Evolutionary conservation across 1,140 invertebrate genomes (phyloP).

Genomic region (Orchestia grillus): DNA sequence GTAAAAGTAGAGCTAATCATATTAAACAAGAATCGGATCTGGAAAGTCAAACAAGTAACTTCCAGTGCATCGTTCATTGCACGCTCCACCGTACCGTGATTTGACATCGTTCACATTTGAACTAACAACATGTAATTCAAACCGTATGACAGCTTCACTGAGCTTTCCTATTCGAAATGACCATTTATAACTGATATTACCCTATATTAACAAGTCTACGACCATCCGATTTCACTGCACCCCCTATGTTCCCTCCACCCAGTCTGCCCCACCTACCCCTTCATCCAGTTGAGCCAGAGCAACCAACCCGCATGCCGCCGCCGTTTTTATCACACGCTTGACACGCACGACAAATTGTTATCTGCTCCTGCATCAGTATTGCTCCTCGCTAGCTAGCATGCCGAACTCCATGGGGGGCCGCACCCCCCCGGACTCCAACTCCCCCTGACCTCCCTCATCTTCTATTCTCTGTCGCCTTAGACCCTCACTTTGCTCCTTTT

Average conservation of each 20-base stretch:
- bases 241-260: background rate
- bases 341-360: constrained; percentile 56
- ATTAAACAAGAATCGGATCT: background rate
- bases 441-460: background rate
- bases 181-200: constrained; percentile 10
- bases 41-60: background rate
- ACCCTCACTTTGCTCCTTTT: constrained; percentile 13
- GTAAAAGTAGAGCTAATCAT: background rate
- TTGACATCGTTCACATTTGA: background rate
- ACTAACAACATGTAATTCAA: background rate
- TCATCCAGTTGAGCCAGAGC: background rate
- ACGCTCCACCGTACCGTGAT: background rate
- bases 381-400: constrained; percentile 55
- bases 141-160: background rate
- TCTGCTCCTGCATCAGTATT: constrained; percentile 56
- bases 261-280: constrained; percentile 10
- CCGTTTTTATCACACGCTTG: constrained; percentile 55
- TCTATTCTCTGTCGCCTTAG: background rate
- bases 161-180: background rate
- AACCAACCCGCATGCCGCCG: constrained; percentile 54
- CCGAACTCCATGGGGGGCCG: constrained; percentile 54
- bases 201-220: constrained; percentile 1
- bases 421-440: background rate
- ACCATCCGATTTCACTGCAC: constrained; percentile 1
- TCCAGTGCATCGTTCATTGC: background rate